A percentile compares a stretch with the other conserved stretches of the same genome.
These are phyloP conservation scores for Eupithecia subumbrata DNA, from an alignment of 2,888 invertebrate genomes.

Conservation along the genomic window DNA sequence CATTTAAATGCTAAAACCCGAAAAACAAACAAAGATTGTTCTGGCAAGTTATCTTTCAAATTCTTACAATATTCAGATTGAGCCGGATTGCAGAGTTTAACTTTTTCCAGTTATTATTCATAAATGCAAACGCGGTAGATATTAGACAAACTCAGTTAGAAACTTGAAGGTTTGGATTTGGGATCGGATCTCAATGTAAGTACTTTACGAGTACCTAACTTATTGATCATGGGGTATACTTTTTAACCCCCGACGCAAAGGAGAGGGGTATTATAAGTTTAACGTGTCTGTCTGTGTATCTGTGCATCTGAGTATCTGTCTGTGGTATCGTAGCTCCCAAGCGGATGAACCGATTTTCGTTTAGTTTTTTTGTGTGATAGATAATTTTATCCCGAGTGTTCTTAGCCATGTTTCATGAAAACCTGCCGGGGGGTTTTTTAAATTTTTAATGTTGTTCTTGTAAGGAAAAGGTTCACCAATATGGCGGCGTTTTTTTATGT, in stretches of 20 bases:
- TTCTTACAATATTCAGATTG: conserved; percentile 74
- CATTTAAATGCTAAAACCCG: conserved; percentile 39
- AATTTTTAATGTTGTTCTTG: no score
- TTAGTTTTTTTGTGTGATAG: no score
- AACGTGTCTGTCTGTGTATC: no score
- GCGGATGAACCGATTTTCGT: no score
- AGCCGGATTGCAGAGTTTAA: conserved; percentile 74
- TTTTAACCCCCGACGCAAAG: no score
- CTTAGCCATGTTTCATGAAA: no score
- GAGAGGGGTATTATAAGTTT: no score
- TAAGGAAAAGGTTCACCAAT: background rate
- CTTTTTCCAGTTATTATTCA: conserved; percentile 81
- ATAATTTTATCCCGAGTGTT: no score
- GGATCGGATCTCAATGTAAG: conserved; percentile 58
- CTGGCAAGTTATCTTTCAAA: conserved; percentile 71
- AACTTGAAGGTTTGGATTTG: conserved; percentile 70
- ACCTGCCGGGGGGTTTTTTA: no score
- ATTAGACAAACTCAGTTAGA: conserved; percentile 71
- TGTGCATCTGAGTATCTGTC: no score
- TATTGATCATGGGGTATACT: background rate
- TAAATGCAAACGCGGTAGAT: conserved; percentile 79
- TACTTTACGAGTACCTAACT: background rate
- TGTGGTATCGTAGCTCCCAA: no score
- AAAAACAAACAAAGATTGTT: conserved; percentile 54
- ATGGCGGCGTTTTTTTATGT: no score